These are phyloP conservation scores for Fratercula arctica DNA, from an alignment of 2,797 vertebrate species.

Conservation along the genomic window DNA sequence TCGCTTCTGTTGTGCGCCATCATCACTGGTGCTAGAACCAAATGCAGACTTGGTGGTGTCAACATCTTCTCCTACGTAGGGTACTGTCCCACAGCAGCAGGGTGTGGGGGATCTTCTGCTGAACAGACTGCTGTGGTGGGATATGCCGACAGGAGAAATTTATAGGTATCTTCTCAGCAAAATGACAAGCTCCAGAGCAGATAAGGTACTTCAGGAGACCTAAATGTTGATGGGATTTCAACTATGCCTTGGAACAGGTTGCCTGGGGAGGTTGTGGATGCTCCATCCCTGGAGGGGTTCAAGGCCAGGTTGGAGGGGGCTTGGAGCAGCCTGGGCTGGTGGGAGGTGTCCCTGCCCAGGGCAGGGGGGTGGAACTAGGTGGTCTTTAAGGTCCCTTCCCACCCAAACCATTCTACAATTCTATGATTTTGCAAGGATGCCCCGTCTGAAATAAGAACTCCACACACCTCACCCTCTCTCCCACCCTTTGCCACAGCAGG, in stretches of 20 bases:
- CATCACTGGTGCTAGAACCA: not conserved
- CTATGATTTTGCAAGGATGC: not conserved
- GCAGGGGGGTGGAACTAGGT: too few species aligned
- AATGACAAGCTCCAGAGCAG: not conserved
- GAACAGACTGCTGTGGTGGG: not conserved
- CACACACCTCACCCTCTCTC: not conserved
- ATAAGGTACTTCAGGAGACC: not conserved
- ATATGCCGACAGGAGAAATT: not conserved
- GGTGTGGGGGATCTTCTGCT: not conserved
- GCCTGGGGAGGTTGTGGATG: too few species aligned
- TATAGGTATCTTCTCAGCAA: not conserved
- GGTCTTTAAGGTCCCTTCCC: too few species aligned
- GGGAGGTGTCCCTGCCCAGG: too few species aligned
- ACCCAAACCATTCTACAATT: too few species aligned
- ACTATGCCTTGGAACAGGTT: not conserved
- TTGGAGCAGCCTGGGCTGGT: too few species aligned
- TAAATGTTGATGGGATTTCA: not conserved
- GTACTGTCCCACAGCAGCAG: not conserved
- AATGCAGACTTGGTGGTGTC: too few species aligned
- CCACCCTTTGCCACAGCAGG: not conserved
- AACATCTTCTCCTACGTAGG: not conserved
- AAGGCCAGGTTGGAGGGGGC: too few species aligned
- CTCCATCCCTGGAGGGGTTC: too few species aligned
- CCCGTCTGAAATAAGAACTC: not conserved
- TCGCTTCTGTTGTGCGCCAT: too few species aligned